Percentiles rank a stretch among this genome's conserved stretches.
These are phyloP conservation scores for Villa cingulata DNA, from an alignment of 2,888 invertebrate genomes.

Conservation along the genomic window DNA sequence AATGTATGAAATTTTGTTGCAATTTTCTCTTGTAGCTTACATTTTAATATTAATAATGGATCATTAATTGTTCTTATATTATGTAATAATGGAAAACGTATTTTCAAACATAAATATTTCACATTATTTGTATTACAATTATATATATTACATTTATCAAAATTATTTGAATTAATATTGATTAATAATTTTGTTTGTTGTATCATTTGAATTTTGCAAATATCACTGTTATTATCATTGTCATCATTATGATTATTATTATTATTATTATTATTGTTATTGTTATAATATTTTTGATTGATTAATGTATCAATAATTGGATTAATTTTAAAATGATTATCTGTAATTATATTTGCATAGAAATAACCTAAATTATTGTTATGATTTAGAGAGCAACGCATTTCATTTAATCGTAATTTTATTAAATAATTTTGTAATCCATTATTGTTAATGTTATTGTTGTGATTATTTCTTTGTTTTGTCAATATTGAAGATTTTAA, in stretches of 20 bases:
- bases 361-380: conserved; percentile 27
- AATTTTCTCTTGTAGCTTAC: conserved; percentile 41
- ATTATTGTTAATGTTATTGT: too few species aligned
- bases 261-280: too few species aligned
- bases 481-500: too few species aligned
- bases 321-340: conserved; percentile 26
- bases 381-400: conserved; percentile 25
- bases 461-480: too few species aligned
- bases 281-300: too few species aligned
- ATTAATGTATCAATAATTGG: conserved; percentile 35
- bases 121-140: conserved; percentile 31
- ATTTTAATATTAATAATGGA: conserved; percentile 40
- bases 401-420: conserved; percentile 27
- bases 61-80: conserved; percentile 42
- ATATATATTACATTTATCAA: conserved; percentile 40
- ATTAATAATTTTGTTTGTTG: conserved; percentile 30
- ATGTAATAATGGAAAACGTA: conserved; percentile 41
- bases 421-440: conserved; percentile 20
- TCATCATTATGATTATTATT: too few species aligned
- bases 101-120: conserved; percentile 36
- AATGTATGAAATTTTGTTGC: conserved; percentile 39
- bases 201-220: conserved; percentile 26
- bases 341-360: conserved; percentile 32
- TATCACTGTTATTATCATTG: conserved; percentile 21
- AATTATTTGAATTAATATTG: conserved; percentile 37